These are phyloP conservation scores for Catostylus mosaicus DNA, from an alignment of 30 jellyfish, hydroid and myxozoan species.

Conservation along the genomic window DNA sequence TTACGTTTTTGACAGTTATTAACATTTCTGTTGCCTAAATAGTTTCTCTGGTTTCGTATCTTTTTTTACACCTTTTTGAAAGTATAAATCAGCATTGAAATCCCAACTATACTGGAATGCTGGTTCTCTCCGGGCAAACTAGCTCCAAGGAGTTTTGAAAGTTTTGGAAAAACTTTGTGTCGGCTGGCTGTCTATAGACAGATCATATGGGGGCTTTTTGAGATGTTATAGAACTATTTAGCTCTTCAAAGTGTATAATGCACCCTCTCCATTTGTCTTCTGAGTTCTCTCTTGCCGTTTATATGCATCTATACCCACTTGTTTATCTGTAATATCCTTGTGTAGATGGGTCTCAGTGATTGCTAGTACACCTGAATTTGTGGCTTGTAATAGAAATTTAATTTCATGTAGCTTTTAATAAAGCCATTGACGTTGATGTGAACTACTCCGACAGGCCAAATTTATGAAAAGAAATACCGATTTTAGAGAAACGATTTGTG, in stretches of 20 bases:
- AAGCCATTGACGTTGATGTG: conserved; percentile 59
- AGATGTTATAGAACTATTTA: conserved; percentile 26
- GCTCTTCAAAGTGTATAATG: conserved; percentile 35
- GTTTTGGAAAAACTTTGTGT: conserved; percentile 20
- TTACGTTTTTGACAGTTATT: no score
- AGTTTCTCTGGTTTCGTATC: conserved; percentile 31
- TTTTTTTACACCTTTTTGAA: conserved; percentile 36
- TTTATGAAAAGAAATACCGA: no score
- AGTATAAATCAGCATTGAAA: conserved; percentile 58
- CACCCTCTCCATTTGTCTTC: conserved; percentile 65
- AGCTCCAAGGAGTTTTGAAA: conserved; percentile 53
- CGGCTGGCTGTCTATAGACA: conserved; percentile 58
- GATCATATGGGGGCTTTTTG: conserved; percentile 32
- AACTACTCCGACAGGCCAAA: no score
- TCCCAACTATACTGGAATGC: conserved; percentile 35
- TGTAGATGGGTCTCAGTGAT: conserved; percentile 40
- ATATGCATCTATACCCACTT: conserved; percentile 8
- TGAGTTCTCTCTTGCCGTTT: conserved; percentile 21
- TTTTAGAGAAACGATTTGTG: no score
- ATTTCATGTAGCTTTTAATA: conserved; percentile 29
- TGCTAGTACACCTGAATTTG: conserved; percentile 19
- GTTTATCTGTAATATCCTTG: conserved; percentile 28
- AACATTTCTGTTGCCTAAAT: no score
- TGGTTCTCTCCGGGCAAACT: conserved; percentile 57
- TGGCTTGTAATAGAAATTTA: conserved; percentile 34